These are phyloP conservation scores for Chlorocebus sabaeus DNA, from an alignment of 2,113 vertebrate genomes.

Conservation along the genomic window DNA sequence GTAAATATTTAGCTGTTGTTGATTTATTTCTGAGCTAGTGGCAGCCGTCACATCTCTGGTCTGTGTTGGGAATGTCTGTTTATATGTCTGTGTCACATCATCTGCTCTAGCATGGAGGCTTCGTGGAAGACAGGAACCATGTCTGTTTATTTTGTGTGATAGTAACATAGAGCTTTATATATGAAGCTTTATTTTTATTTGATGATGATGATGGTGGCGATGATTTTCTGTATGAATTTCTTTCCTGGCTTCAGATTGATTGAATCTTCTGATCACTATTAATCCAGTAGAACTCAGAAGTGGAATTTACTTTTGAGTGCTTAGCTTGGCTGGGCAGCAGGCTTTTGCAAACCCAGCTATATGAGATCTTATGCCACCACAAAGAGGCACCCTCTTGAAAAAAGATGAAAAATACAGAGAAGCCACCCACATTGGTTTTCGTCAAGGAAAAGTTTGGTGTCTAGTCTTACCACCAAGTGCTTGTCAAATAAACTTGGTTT, in stretches of 20 bases:
- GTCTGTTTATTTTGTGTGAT: constrained; percentile 56
- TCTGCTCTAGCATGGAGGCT: constrained; percentile 40
- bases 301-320: neutral
- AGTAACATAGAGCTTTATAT: constrained; percentile 8
- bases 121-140: constrained; percentile 54
- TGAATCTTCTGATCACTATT: constrained; percentile 2
- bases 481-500: constrained; percentile 54
- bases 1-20: constrained; percentile 70
- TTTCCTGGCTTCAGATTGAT: constrained; percentile 42
- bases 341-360: neutral
- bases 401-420: constrained; percentile 31
- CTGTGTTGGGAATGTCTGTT: constrained; percentile 57
- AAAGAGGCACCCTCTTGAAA: constrained; percentile 25
- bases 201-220: neutral
- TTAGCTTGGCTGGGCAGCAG: neutral
- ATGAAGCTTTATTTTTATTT: constrained; percentile 52
- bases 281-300: neutral
- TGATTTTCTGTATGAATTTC: constrained; percentile 36
- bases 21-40: constrained; percentile 61
- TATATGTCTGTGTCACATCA: constrained; percentile 51
- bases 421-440: constrained; percentile 46
- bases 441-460: constrained; percentile 52
- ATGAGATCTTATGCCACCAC: neutral
- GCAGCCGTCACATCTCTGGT: constrained; percentile 61
- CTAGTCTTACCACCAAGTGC: constrained; percentile 59